Evolutionary conservation across 1,140 invertebrate genomes (phyloP), one percentile per base, ranked within the genome.

Genomic region (Prorops nasuta): DNA sequence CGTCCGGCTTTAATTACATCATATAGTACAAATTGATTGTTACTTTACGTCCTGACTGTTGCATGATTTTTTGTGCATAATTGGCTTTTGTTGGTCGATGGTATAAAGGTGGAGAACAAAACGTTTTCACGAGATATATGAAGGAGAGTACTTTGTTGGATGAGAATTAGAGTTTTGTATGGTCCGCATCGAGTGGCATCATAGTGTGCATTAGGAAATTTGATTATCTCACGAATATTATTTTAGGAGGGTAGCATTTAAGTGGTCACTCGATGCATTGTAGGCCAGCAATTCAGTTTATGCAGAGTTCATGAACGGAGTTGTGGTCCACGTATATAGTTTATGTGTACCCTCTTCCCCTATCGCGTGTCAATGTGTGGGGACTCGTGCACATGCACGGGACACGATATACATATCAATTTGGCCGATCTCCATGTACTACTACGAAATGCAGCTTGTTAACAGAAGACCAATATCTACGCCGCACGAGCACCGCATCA

Each of bases 251-350:
- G 18, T 31, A 12, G 42, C 31, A 35, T 35, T 54, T 44, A 28
- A 40, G 41, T 38, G 51, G 32, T 4, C 24, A n/a, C 44, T 31
- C 10, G 9, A 51, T 48, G 46, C 56, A 55, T 55, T 37, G 32
- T 51, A 28, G 7, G 31, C 10, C 40, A 20, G 44, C 42, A 59
- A 55, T 58, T 58, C 49, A 60, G 57, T 56, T 56, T 60, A 56
- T 52, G 43, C 28, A 32, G 35, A 52, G 44, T 60, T 56, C 42
- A 60, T 50, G 46, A 49, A 44, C 37, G 24, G 10, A 28, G n/a
- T 43, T 22, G 17, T 49, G n/a, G 24, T 17, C 37, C 18, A 28
- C 17, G 7, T 21, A 52, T 17, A 52, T 31, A 52, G 34, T n/a
- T n/a, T n/a, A n/a, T 20, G 24, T 36, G 40, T 41, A 42, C 17